Evolutionary conservation across 2,113 vertebrate species (phyloP), one percentile per base, ranked within the genome.

Genomic region (Menura novaehollandiae): DNA sequence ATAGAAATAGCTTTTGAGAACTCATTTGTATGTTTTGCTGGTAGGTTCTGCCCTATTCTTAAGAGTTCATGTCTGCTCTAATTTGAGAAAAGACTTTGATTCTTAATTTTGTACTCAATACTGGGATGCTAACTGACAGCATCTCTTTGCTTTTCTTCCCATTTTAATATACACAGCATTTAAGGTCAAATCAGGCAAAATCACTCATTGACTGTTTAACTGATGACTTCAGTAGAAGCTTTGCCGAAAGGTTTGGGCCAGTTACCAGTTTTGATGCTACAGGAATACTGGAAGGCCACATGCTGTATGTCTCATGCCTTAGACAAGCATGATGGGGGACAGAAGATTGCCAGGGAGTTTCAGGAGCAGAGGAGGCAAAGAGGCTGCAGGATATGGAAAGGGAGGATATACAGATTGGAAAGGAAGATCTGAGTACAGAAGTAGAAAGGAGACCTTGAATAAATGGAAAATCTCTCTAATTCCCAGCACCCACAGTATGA

Each of bases 21-120:
- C 39, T 82, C 63, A 71, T 81, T 85, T 91, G 39, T 80, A 43
- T 93, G 37, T 89, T 97, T 93, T 94, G 33, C 49, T 95, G n/a
- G 55, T 87, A 76, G 44, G 47, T 74, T 94, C 26, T 86, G 37
- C 55, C 59, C 52, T 67, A 24, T 75, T 85, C 67, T 64, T 68
- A 78, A 83, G 81, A 85, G 68, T 85, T 78, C 28, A 26, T 18
- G 60, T 92, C 80, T 86, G 72, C 55, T 91, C 26, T 73, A 46
- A 88, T 97, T 96, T 88, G 73, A 77, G 79, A 74, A 39, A 46
- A 86, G 72, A 91, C 66, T 89, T 87, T 85, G 73, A 95, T 62
- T 91, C 77, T 84, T 82, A 59, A 91, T 85, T 89, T 92, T 85
- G 22, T 88, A 73, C 66, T 58, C 68, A 72, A 7, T 83, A 52